Base-by-base conservation (phyloP, 2,888 invertebrate genomes). In the Scaptomyza polygonia region DNA sequence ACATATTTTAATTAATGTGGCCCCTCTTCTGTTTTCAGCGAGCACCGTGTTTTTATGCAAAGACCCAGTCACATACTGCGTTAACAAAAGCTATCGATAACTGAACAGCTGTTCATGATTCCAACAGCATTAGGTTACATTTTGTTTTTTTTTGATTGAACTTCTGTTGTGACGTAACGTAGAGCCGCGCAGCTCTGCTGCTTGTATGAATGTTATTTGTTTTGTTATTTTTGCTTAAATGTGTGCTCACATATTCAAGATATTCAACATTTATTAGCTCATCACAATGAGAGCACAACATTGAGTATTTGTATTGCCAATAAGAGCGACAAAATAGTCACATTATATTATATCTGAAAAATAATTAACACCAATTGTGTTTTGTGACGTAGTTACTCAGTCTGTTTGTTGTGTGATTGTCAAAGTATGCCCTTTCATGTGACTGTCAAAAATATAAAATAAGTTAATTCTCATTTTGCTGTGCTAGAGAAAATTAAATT, bases 1-100 rank as follows among this genome's bases (percentile, higher is more conserved):
- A 88, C 89, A 89, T 84, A 85, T 81, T 84, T 88, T 87, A 88
- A 88, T 89, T 89, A 89, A 89, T 72, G 40, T 70, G 42, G 53
- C 67, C 72, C 71, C 59, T 69, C 77, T 65, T 68, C 72, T 75
- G 58, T 68, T 5, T 25, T 75, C 59, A 54, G 59, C 59, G 67
- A 62, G 52, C 59, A 71, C 71, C 45, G 73, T 69, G 51, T 14
- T 32, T 55, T 72, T 55, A 49, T 61, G 56, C 55, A 48, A 56
- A 58, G n/a, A 16, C 25, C 39, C 57, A 67, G 32, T 71, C 71
- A 16, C 61, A 4, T 7, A 27, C 11, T 36, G 18, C n/a, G 43
- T 4, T n/a, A 8, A 52, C 55, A 52, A 6, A 42, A 49, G 42
- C 47, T 59, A 72, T 72, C 72, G 72, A 62, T 72, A 54, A 56